Evolutionary conservation across 2,113 vertebrate genomes (phyloP), one percentile per base, ranked within the genome.

Genomic region (Lynx canadensis): DNA sequence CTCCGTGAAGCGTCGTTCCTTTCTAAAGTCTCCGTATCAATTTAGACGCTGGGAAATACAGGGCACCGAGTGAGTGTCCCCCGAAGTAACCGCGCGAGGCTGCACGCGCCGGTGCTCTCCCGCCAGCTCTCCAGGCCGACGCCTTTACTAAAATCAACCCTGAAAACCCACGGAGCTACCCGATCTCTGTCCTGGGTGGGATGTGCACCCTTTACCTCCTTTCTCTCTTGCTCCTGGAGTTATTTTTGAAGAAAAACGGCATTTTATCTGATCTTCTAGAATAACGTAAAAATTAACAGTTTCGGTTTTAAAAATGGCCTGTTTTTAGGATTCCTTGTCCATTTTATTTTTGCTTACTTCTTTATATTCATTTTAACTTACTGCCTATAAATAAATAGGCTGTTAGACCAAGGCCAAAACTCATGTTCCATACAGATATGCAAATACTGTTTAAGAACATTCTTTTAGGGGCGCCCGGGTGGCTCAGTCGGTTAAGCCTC

Each of bases 141-240:
- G 7, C 6, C 8, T 8, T 23, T 50, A 11, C 60, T 19, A 52
- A 13, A 33, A 6, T 19, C 0, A 4, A 7, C 16, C 25, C 0
- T 31, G n/a, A 69, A 93, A 80, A 52, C 2, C 25, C n/a, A 8
- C 29, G n/a, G 18, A 8, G 33, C 18, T 7, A 16, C 3, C 0
- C 5, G 21, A 38, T 4, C 4, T 12, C 4, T 0, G 12, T 1
- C 48, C 25, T 13, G 13, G 1, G 19, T 3, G 5, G 63, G 52
- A 23, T 3, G 41, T 2, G 15, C 8, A 5, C 0, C 2, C 15
- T 12, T n/a, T n/a, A 63, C 5, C 5, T 60, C 79, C 11, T 18
- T 18, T 31, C 4, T 36, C 33, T 45, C 65, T 5, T 27, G 9
- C 15, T 82, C 55, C 52, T 27, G 90, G 4, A 23, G 13, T 15